Conservation (phyloP, 2,888 invertebrate genomes). For the Orthosia incerta region DNA sequence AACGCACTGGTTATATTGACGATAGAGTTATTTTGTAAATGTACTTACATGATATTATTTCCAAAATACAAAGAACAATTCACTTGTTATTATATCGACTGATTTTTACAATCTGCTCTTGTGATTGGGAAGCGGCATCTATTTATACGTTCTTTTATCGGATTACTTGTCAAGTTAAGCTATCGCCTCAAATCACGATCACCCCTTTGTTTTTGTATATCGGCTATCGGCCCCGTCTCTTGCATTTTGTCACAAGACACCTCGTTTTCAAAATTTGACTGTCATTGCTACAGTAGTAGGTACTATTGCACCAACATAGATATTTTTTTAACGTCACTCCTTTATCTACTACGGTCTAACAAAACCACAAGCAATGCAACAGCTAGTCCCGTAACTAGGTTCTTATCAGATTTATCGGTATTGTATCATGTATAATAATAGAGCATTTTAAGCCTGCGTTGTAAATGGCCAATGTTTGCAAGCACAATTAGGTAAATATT, state of each 20-base stretch:
- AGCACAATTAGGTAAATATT: not conserved
- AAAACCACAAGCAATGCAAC: not conserved
- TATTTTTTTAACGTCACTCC: not conserved
- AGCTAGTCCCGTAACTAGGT: not conserved
- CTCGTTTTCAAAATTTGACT: not conserved
- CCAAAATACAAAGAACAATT: conserved; percentile 25
- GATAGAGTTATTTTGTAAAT: not conserved
- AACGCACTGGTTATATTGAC: conserved; percentile 11
- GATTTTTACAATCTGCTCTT: conserved; percentile 51
- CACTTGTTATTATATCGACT: conserved; percentile 44
- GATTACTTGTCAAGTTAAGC: conserved; percentile 54
- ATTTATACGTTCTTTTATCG: conserved; percentile 75
- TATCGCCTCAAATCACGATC: conserved; percentile 59
- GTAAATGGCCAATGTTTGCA: conserved; percentile 16
- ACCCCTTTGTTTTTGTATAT: conserved; percentile 57
- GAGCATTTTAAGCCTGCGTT: not conserved
- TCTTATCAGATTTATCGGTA: conserved; percentile 1
- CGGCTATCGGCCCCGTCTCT: conserved; percentile 32
- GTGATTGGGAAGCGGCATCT: conserved; percentile 38
- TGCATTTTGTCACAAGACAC: conserved; percentile 13
- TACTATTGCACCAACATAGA: not conserved
- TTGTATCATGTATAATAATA: conserved; percentile 17
- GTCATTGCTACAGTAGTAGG: not conserved
- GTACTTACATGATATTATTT: conserved; percentile 60
- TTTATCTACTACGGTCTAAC: not conserved